Base-by-base conservation (phyloP, 2,888 invertebrate species). In the Endomychus coccineus region DNA sequence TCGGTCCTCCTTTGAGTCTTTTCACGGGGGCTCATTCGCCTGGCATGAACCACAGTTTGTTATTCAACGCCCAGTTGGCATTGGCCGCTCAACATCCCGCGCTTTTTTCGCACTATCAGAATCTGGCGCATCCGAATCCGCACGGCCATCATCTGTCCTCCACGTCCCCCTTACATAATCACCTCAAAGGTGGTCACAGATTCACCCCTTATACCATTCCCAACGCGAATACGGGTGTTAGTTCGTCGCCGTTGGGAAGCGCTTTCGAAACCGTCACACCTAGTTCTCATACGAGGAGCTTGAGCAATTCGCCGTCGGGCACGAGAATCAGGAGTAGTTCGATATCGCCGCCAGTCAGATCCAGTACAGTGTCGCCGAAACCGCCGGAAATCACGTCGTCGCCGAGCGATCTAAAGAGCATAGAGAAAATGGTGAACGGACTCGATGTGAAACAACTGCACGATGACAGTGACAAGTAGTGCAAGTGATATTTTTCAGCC, bases 361-460 rank as follows among this genome's bases (percentile, higher is more conserved):
- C 71, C n/a, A 51, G 75, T 55, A 70, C 77, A 49, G 61, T 74
- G 55, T 69, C 71, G 3, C 75, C 74, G 17, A 68, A 68, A 51
- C 64, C 65, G 35, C 64, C 58, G 44, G 52, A 67, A 55, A 59
- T 60, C 34, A 79, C 76, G 45, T 75, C 73, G 45, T 75, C 77
- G 21, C 77, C 83, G 25, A 85, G 81, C 44, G 92, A 94, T 69
- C 77, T 95, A 51, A 92, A 92, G 69, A 91, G 84, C 66, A 95
- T 95, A 71, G 94, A 95, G 70, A 89, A 92, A 65, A 94, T 94
- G 94, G 91, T 95, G 51, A 94, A 92, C 68, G 94, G 92, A 10
- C 72, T 94, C 46, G 92, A 94, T 65, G 87, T 89, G 49, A 86
- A 86, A 64, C 77, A 80, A 49, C 75, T 40, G 42, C 62, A 62